Evolutionary conservation across 2,888 invertebrate species (phyloP), one percentile per base, ranked within the genome.

Genomic region (Xestia sexstrigata): DNA sequence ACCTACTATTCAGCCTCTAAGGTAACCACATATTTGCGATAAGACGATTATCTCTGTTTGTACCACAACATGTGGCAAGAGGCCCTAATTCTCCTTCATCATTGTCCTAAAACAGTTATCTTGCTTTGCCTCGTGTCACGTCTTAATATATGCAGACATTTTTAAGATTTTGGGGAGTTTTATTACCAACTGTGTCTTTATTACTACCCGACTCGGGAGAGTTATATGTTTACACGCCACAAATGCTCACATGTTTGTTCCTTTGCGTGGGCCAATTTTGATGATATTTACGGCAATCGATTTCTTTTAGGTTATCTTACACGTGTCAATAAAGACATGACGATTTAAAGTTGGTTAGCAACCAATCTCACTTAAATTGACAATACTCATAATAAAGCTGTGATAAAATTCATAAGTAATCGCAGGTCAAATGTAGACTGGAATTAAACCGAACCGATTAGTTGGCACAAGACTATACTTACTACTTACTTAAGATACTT

Each of bases 21-120:
- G 71, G 65, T 69, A 39, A 26, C 47, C 65, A 72, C 30, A 79
- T 62, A 58, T 67, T 63, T 69, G 9, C 13, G 84, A 77, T 84
- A 81, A 77, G 17, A 76, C 60, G 30, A 49, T 69, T 80, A 83
- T 84, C 82, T 15, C 1, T 76, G 70, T 80, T 79, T 75, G 58
- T 45, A 45, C 23, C n/a, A 30, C 47, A 55, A 7, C 15, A 20
- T 83, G 58, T 67, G 39, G 58, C 66, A 70, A 84, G 84, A 74
- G 84, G 81, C 83, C 83, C 74, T 72, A 72, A 39, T 74, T 84
- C 58, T 77, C 17, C 42, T 47, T 13, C 26, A 39, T 39, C 15
- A 55, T 26, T 35, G 17, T 71, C 68, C 42, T 60, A 55, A 73
- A 70, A 75, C 2, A 45, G 49, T 74, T 83, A 74, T 71, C 70